Conservation (phyloP, 2,797 vertebrate species). For the Myripristis murdjan region DNA sequence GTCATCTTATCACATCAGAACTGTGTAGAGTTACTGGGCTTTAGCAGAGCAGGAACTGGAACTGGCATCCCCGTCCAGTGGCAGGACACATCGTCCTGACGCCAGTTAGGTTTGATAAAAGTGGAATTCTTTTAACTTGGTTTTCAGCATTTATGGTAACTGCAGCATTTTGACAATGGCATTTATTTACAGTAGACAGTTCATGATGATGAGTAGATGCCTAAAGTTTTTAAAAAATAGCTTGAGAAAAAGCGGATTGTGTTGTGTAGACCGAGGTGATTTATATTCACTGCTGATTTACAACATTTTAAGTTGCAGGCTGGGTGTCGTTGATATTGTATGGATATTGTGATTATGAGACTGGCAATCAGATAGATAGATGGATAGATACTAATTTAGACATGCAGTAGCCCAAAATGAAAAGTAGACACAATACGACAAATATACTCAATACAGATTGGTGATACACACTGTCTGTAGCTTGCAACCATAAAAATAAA, state of each 20-base stretch:
- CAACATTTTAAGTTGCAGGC: conserved; percentile 13
- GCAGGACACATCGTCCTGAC: conserved; percentile 17
- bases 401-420: too few species aligned
- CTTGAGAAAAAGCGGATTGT: too few species aligned
- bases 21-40: conserved; percentile 18
- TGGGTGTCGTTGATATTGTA: too few species aligned
- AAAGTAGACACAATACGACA: too few species aligned
- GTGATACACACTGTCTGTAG: too few species aligned
- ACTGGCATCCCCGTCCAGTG: conserved; percentile 13
- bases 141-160: not conserved
- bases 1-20: conserved; percentile 34
- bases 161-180: not conserved
- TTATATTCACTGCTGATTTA: not conserved
- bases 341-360: too few species aligned
- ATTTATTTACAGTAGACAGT: not conserved
- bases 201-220: not conserved
- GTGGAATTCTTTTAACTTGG: not conserved
- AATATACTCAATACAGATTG: too few species aligned
- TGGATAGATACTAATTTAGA: too few species aligned
- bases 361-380: too few species aligned
- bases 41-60: conserved; percentile 26
- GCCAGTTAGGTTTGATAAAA: not conserved
- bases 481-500: too few species aligned
- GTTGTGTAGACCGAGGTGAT: not conserved
- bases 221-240: not conserved